Conservation (phyloP, 2,888 invertebrate species). For the Ditula angustiorana region DNA sequence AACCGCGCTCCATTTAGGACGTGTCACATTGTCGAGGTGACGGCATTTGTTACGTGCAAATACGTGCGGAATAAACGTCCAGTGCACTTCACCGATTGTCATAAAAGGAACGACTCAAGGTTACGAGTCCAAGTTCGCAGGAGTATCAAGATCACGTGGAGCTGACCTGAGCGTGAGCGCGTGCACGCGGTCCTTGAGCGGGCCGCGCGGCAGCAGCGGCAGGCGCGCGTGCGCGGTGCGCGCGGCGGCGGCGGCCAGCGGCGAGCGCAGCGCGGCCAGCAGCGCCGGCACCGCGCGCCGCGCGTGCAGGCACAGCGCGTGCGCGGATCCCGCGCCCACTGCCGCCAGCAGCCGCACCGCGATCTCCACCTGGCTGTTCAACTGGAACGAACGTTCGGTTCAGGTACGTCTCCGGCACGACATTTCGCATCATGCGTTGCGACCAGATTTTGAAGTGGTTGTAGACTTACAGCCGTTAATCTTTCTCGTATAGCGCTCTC, state of each 20-base stretch:
- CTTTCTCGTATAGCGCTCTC: conserved; percentile 91
- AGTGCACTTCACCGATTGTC: too few relatives aligned
- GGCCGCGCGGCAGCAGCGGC: conserved; percentile 72
- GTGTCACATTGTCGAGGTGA: too few relatives aligned
- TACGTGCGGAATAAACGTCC: too few relatives aligned
- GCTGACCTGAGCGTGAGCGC: conserved; percentile 88
- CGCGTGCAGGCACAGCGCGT: conserved; percentile 57
- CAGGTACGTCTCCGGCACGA: too few relatives aligned
- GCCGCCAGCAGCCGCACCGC: conserved; percentile 68
- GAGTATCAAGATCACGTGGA: too few relatives aligned
- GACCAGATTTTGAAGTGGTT: too few relatives aligned
- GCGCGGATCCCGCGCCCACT: conserved; percentile 78
- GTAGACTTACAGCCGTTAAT: conserved; percentile 86
- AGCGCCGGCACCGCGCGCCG: conserved; percentile 69
- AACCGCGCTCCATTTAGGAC: neutral
- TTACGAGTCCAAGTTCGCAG: too few relatives aligned
- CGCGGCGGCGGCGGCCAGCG: conserved; percentile 86
- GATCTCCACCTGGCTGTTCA: conserved; percentile 61
- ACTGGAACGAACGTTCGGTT: conserved; percentile 47
- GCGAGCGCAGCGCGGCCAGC: conserved; percentile 89
- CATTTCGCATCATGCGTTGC: conserved; percentile 1
- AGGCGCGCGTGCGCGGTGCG: conserved; percentile 86
- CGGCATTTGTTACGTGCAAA: too few relatives aligned
- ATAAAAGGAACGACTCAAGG: too few relatives aligned
- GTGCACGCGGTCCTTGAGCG: conserved; percentile 87